Evolutionary conservation across 2,113 vertebrate species (phyloP), one percentile per base, ranked within the genome.

Genomic region (Istiophorus platypterus): DNA sequence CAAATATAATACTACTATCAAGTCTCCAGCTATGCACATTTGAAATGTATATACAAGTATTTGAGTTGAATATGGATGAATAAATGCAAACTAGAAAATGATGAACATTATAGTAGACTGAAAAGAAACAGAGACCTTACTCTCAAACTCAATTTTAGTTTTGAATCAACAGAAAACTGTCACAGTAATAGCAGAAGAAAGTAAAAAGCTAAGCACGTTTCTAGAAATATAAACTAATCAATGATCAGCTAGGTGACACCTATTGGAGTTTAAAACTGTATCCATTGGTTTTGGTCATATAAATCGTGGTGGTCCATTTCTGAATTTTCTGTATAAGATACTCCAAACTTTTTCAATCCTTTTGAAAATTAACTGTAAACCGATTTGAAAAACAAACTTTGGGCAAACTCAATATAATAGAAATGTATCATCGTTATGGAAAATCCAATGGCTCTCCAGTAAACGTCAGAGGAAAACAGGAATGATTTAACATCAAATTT

Each of bases 361-460:
- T n/a, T 49, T 49, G 0, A 3, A 37, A n/a, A 52, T 11, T 0
- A 47, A 57, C n/a, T 42, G 18, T 14, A 34, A 67, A 17, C 26
- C 47, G 18, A 47, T 31, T 12, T 31, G 5, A 59, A 39, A 61
- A 47, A 49, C 10, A 26, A 26, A 27, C 37, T 11, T 64, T n/a
- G 31, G 24, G 39, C 7, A 26, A 15, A 42, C 9, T 42, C 5
- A 42, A 24, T 64, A 15, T 10, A 37, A 34, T 11, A 71, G n/a
- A 58, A 71, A 58, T 58, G 37, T 29, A 31, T 63, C 58, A 49
- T 27, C 34, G 9, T 51, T 51, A 74, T 51, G 42, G 22, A 51
- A 51, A 22, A 7, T 51, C 49, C 22, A 51, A n/a, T 20, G 18
- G 49, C 20, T 51, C 49, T 51, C 18, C 18, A 51, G 18, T 18